These are phyloP conservation scores for Peromyscus melanophrys DNA, from an alignment of 2,797 vertebrate genomes.

Conservation along the genomic window DNA sequence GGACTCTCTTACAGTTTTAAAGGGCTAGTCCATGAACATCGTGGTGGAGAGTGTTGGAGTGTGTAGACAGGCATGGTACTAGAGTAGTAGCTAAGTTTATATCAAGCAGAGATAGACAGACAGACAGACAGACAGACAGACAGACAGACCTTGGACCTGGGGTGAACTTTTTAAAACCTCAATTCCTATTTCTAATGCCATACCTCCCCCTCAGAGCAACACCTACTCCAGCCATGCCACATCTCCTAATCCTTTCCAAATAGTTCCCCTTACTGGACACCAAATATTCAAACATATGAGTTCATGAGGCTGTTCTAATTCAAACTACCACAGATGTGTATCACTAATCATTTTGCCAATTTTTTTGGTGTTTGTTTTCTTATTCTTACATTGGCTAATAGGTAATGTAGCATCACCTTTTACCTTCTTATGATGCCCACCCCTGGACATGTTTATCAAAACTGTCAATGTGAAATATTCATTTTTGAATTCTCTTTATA, in stretches of 20 bases:
- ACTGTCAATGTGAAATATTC: background rate
- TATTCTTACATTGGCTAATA: background rate
- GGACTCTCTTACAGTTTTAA: background rate
- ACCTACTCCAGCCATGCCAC: background rate
- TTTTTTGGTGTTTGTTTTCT: background rate
- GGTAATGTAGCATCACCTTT: background rate
- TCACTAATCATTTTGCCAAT: background rate
- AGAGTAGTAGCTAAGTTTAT: background rate
- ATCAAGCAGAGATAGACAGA: too few species aligned
- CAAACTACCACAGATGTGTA: background rate
- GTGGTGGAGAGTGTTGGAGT: background rate
- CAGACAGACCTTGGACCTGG: background rate
- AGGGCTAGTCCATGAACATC: background rate
- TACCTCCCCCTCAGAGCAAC: background rate
- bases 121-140: background rate
- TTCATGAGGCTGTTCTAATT: background rate
- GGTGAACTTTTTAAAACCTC: background rate
- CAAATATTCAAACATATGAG: background rate
- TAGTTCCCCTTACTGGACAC: background rate
- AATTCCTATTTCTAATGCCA: background rate
- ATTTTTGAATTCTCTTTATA: background rate
- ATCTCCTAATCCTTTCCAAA: background rate
- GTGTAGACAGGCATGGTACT: background rate
- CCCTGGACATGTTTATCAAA: background rate
- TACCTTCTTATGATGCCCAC: rapidly evolving